These are phyloP conservation scores for Chaetodon trifasciatus DNA, from an alignment of 2,797 vertebrate species.

Conservation along the genomic window DNA sequence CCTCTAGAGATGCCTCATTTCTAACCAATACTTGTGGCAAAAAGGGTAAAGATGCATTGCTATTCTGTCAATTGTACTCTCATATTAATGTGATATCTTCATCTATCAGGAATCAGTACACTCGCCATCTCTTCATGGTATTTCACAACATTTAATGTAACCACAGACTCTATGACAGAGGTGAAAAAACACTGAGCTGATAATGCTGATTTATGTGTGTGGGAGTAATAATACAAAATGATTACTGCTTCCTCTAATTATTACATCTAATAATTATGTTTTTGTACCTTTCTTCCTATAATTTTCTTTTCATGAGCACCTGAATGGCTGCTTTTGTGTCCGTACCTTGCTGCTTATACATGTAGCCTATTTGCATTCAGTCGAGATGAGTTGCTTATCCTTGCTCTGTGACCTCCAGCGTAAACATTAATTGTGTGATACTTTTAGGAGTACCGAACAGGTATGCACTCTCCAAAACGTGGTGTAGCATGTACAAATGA, in stretches of 20 bases:
- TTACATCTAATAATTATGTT: conserved; percentile 37
- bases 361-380: conserved; percentile 59
- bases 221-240: conserved; percentile 16
- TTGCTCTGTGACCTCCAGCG: conserved; percentile 65
- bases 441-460: conserved; percentile 45
- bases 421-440: conserved; percentile 63
- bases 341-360: conserved; percentile 16
- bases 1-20: conserved; percentile 9
- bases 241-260: conserved; percentile 38
- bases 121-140: background rate
- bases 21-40: background rate
- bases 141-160: background rate
- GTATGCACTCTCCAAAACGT: conserved; percentile 48
- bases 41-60: background rate
- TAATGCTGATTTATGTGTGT: conserved; percentile 4
- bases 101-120: conserved; percentile 14
- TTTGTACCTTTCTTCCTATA: conserved; percentile 35
- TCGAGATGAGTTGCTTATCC: conserved; percentile 51
- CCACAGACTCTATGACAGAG: background rate
- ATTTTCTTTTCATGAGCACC: conserved; percentile 44
- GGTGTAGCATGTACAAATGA: conserved; percentile 41
- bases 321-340: conserved; percentile 41
- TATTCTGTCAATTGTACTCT: conserved; percentile 12
- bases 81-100: conserved; percentile 9
- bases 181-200: background rate